Evolutionary conservation across 2,888 invertebrate species (phyloP).

Genomic region (Leucoma salicis): DNA sequence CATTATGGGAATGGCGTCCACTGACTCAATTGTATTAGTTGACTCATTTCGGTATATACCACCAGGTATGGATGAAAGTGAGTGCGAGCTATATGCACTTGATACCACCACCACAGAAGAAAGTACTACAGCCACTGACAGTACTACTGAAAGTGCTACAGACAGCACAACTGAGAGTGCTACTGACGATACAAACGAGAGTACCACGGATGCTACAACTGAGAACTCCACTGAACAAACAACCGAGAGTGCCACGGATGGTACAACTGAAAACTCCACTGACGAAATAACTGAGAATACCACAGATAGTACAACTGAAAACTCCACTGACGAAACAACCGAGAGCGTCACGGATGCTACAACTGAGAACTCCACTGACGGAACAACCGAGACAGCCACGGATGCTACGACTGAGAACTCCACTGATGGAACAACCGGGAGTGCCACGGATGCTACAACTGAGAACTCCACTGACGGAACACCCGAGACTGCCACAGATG

Average conservation of each 20-base stretch:
- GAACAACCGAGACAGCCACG: background rate
- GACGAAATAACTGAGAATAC: background rate
- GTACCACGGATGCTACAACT: background rate
- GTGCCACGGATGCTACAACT: background rate
- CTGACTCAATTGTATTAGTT: constrained; percentile 38
- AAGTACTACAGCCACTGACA: background rate
- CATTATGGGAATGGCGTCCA: constrained; percentile 40
- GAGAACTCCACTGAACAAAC: constrained; percentile 1
- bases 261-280: background rate
- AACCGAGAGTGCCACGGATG: background rate
- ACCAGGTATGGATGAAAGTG: constrained; percentile 29
- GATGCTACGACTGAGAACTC: background rate
- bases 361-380: background rate
- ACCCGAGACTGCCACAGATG: background rate
- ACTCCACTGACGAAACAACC: background rate
- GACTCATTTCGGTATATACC: constrained; percentile 57
- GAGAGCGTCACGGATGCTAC: background rate
- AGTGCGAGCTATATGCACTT: constrained; percentile 44
- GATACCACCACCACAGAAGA: background rate
- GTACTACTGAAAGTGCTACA: background rate
- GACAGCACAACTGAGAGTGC: background rate
- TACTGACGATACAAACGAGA: background rate
- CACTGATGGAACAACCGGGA: background rate
- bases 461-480: background rate
- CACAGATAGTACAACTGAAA: background rate